Conservation (phyloP, 2,888 invertebrate species). For the Schizotus pectinicornis region DNA sequence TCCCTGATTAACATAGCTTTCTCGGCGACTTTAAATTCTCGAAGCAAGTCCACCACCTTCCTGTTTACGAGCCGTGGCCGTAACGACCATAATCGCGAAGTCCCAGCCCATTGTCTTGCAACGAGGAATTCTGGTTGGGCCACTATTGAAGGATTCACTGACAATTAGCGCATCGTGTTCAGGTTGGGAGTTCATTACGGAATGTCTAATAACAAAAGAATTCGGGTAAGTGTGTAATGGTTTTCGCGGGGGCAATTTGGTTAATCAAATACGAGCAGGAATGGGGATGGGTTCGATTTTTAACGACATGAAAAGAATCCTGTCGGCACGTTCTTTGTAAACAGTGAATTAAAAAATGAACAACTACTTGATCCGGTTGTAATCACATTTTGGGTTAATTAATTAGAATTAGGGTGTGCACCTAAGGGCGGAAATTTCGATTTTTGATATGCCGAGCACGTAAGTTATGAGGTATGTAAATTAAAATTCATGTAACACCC, state of each 20-base stretch:
- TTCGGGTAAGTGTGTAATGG: slow-evolving; percentile 17
- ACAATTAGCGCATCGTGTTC: slow-evolving; percentile 17
- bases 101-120: no score
- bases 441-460: slow-evolving; percentile 19
- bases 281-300: not conserved
- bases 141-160: not conserved
- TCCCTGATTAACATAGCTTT: slow-evolving; percentile 14
- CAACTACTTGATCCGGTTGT: not conserved
- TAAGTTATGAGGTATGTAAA: slow-evolving; percentile 27
- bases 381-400: slow-evolving; percentile 5
- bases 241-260: slow-evolving; percentile 7
- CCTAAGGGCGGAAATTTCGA: slow-evolving; percentile 3
- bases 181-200: slow-evolving; percentile 12
- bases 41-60: not conserved
- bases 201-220: slow-evolving; percentile 27
- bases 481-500: slow-evolving; percentile 26
- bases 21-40: slow-evolving; percentile 1
- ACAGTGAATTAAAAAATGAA: not conserved
- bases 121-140: not conserved
- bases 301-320: not conserved
- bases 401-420: not conserved
- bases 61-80: no score
- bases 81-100: no score
- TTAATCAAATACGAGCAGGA: slow-evolving; percentile 23
- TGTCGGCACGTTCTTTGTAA: not conserved